Evolutionary conservation across 2,113 vertebrate species (phyloP), one percentile per base, ranked within the genome.

Genomic region (Apistogramma diplotaenia): DNA sequence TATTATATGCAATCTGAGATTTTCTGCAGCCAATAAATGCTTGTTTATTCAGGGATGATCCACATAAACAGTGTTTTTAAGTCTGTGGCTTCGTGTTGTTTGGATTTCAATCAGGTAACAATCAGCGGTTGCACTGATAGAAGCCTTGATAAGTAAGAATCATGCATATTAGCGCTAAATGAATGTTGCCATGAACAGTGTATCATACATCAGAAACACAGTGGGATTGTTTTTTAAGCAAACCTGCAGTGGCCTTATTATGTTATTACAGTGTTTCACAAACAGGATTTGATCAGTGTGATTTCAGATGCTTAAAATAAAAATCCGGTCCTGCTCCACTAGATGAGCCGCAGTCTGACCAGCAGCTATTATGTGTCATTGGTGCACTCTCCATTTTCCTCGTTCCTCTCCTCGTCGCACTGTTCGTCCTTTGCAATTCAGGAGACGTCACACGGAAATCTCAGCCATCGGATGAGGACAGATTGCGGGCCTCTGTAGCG

Each of bases 391-490:
- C 25, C 8, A 1, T 25, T 61, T 59, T 60, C 55, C 54, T 31
- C 31, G 10, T 70, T 70, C 27, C 43, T 70, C 43, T 70, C 29
- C 43, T 49, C 51, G 65, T 70, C 43, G 29, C 65, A 70, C 77
- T 58, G 35, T 81, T 83, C 12, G 78, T 85, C 87, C 86, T 89
- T 86, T 91, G 87, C 73, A 78, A 89, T 88, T 92, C 84, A 89
- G 78, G 79, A 83, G 79, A 79, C 82, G 85, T 92, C 76, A 71
- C 81, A 77, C 87, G 80, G 85, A 83, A 89, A 83, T 91, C 89
- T 89, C 86, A 61, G 76, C 83, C 83, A 79, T 79, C 11, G 79
- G 83, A 92, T 89, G 86, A 92, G 89, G 79, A 90, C 89, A 92
- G 88, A 92, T 88, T 93, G 87, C 72, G 81, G 81, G 76, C 73